Conservation (phyloP, 2,113 vertebrate species). For the Rafetus swinhoei region DNA sequence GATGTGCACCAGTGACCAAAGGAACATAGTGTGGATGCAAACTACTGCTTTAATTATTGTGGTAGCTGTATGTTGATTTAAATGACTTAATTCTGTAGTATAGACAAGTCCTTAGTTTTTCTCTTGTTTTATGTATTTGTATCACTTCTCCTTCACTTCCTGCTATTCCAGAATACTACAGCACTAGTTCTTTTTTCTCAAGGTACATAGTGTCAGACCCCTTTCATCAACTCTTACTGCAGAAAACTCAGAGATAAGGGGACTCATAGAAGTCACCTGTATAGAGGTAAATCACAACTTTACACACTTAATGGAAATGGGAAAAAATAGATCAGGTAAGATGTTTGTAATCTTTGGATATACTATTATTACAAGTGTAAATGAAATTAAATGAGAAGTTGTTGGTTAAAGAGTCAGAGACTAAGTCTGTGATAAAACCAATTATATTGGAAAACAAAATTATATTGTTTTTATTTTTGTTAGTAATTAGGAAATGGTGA, state of each 20-base stretch:
- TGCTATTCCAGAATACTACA: neutral
- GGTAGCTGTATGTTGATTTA: too few relatives aligned
- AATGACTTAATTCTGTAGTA: neutral
- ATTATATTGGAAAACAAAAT: neutral
- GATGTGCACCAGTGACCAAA: too few relatives aligned
- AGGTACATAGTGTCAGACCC: neutral
- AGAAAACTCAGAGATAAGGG: neutral
- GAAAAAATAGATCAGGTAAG: too few relatives aligned
- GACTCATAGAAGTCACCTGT: neutral
- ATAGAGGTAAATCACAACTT: neutral
- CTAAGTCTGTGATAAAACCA: neutral
- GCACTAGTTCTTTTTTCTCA: neutral
- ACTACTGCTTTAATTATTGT: too few relatives aligned
- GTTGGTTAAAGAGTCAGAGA: neutral
- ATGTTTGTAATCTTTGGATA: neutral
- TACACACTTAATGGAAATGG: neutral
- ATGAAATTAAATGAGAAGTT: neutral
- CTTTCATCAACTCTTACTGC: neutral
- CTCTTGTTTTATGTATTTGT: neutral
- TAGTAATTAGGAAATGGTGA: too few relatives aligned
- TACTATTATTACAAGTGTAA: neutral
- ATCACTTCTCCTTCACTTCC: neutral
- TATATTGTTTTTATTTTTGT: too few relatives aligned
- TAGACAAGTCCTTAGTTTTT: neutral
- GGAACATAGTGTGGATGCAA: too few relatives aligned